These are phyloP conservation scores for Philypnodon macrostomus DNA, from an alignment of 2,797 vertebrate species.

Conservation along the genomic window DNA sequence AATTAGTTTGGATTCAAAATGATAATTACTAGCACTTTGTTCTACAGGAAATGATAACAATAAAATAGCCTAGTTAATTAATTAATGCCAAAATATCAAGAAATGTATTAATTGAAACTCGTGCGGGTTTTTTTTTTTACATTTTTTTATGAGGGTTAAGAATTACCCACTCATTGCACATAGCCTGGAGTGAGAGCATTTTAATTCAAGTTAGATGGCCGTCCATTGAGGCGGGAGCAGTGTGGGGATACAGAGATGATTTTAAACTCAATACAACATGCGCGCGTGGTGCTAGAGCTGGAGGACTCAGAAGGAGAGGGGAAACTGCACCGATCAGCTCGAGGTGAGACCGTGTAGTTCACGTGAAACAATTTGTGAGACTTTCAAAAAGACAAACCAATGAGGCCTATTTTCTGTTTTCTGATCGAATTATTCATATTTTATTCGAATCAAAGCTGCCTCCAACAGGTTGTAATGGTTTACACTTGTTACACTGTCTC, in stretches of 20 bases:
- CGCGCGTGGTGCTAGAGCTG: constrained; percentile 10
- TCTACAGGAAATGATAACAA: too few relatives aligned
- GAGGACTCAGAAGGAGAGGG: constrained; percentile 18
- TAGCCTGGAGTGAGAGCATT: too few relatives aligned
- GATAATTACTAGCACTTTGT: too few relatives aligned
- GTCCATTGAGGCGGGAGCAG: constrained; percentile 19
- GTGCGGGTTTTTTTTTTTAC: too few relatives aligned
- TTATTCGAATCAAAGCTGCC: too few relatives aligned
- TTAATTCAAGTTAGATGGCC: background rate
- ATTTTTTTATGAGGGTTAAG: too few relatives aligned
- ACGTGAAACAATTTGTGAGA: background rate
- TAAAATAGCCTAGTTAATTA: too few relatives aligned
- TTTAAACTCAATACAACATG: constrained; percentile 9
- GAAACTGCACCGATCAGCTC: constrained; percentile 7
- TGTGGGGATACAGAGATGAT: constrained; percentile 24
- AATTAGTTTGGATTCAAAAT: too few relatives aligned
- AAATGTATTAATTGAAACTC: too few relatives aligned
- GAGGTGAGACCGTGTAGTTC: constrained; percentile 41
- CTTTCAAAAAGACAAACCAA: background rate
- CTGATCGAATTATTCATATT: too few relatives aligned
- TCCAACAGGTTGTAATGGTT: background rate
- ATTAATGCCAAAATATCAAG: too few relatives aligned
- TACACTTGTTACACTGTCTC: constrained; percentile 1
- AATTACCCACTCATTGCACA: too few relatives aligned
- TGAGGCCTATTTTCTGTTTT: background rate